A percentile compares a stretch with the other conserved stretches of the same genome.
phyloP scores from a whole-genome alignment of 2,888 invertebrate genomes.

The Augochlorella aurata region DNA sequence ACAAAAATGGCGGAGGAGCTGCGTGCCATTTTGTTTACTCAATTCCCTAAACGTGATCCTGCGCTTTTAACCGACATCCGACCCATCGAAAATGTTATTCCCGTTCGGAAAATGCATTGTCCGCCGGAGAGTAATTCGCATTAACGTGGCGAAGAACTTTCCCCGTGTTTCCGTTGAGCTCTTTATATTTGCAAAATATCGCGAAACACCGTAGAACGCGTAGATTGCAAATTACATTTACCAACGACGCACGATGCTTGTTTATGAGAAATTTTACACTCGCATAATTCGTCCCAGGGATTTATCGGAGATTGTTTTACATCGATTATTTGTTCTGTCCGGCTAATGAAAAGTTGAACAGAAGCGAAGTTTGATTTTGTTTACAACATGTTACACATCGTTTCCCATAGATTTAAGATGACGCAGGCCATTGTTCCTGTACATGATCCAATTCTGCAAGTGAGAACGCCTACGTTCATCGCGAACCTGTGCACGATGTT shows the following conservation, averaged over 20 bases:
- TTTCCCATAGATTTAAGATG: too few relatives aligned
- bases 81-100: background rate
- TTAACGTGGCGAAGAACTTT: background rate
- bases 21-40: background rate
- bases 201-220: background rate
- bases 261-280: background rate
- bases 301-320: background rate
- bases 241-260: background rate
- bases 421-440: too few relatives aligned
- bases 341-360: background rate
- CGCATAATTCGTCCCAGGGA: background rate
- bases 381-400: too few relatives aligned
- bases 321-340: background rate
- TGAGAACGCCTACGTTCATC: background rate
- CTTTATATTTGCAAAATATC: background rate
- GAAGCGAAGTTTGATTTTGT: too few relatives aligned
- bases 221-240: background rate
- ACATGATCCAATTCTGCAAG: background rate
- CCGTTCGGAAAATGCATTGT: background rate
- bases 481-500: background rate
- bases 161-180: background rate
- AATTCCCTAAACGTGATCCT: slow-evolving; percentile 2
- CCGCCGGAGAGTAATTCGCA: background rate
- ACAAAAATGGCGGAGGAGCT: background rate
- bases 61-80: background rate